Evolutionary conservation across 2,888 invertebrate species (phyloP).

Genomic region (Teinopalpus imperialis): DNA sequence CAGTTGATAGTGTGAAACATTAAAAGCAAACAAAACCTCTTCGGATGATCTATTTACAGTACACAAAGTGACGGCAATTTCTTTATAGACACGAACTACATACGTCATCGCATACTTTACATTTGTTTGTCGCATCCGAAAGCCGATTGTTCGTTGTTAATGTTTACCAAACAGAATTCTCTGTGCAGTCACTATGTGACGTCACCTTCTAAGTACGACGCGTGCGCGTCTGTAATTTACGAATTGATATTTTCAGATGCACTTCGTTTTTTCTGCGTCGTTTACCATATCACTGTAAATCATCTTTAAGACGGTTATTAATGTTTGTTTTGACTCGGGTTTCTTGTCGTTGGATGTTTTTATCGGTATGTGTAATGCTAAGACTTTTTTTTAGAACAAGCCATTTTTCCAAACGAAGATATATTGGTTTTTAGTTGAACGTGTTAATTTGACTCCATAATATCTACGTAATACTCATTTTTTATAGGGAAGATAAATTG

Average conservation of each 20-base stretch:
- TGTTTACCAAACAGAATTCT: conserved; percentile 26
- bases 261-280: conserved; percentile 17
- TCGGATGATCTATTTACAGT: conserved; percentile 6
- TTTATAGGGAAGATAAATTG: too few relatives aligned
- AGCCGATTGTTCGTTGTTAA: conserved; percentile 17
- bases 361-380: background rate
- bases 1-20: too few relatives aligned
- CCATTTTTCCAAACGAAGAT: too few relatives aligned
- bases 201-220: conserved; percentile 21
- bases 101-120: conserved; percentile 23
- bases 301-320: conserved; percentile 22
- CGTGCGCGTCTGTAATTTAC: conserved; percentile 21
- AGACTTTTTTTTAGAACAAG: too few relatives aligned
- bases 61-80: conserved; percentile 5
- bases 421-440: too few relatives aligned
- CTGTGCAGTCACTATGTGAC: conserved; percentile 12
- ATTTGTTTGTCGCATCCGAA: conserved; percentile 25
- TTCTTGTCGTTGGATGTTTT: conserved; percentile 5
- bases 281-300: conserved; percentile 19
- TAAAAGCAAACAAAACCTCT: background rate
- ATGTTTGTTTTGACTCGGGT: conserved; percentile 23
- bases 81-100: conserved; percentile 2
- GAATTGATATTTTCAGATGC: conserved; percentile 20
- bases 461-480: too few relatives aligned
- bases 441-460: too few relatives aligned